phyloP scores from a whole-genome alignment of 2,797 vertebrate species.

The Leucoraja ocellata region DNA sequence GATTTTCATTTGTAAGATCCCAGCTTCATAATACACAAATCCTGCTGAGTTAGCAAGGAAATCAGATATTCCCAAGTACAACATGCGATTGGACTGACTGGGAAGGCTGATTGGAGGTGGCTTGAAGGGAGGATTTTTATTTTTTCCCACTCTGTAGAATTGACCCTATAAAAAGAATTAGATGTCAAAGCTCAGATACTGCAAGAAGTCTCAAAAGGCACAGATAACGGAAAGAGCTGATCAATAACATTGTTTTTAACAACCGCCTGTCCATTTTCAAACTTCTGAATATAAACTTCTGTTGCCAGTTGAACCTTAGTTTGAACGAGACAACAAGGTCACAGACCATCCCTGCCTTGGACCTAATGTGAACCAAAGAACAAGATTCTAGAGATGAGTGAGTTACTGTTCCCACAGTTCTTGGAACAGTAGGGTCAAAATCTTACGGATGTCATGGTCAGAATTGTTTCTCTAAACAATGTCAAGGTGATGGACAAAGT shows the following conservation, averaged over 20 bases:
- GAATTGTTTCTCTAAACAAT: too few species aligned
- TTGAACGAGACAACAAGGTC: too few species aligned
- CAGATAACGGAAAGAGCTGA: not conserved
- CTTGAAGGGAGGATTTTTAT: constrained; percentile 48
- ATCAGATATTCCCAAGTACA: constrained; percentile 63
- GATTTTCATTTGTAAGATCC: constrained; percentile 51
- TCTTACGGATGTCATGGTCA: too few species aligned
- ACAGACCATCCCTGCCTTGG: too few species aligned
- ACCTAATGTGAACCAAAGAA: too few species aligned
- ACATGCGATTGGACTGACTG: constrained; percentile 47
- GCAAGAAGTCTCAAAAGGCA: not conserved
- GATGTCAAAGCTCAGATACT: not conserved
- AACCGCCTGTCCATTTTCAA: not conserved
- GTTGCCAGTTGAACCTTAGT: too few species aligned
- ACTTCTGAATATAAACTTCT: too few species aligned
- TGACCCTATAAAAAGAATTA: constrained; percentile 55
- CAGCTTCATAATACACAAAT: constrained; percentile 52
- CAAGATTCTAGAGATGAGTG: too few species aligned
- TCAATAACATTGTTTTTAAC: not conserved
- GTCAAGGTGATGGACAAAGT: too few species aligned
- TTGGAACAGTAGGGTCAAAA: too few species aligned
- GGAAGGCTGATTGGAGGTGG: constrained; percentile 44
- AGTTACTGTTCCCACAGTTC: too few species aligned
- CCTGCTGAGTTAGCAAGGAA: constrained; percentile 58
- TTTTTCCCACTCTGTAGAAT: constrained; percentile 51